A percentile compares a stretch with the other conserved stretches of the same genome.
phyloP scores from a whole-genome alignment of 2,888 invertebrate genomes.

The Antheraea assamensis region DNA sequence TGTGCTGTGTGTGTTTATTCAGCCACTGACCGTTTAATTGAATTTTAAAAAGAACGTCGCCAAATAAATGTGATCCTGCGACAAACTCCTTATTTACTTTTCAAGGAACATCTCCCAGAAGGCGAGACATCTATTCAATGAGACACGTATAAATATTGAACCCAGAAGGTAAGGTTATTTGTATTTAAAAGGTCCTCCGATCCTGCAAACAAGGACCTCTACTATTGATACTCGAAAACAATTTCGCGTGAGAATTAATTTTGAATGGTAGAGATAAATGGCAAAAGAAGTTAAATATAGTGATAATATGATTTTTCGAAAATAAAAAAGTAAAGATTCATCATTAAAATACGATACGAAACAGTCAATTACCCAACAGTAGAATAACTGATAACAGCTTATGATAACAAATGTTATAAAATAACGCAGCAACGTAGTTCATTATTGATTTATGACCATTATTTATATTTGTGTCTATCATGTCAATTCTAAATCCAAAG shows the following conservation, averaged over 20 bases:
- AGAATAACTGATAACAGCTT: no score
- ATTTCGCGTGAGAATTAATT: neutral
- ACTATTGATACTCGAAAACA: constrained; percentile 28
- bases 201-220: constrained; percentile 32
- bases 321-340: no score
- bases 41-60: neutral
- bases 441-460: no score
- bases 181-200: constrained; percentile 51
- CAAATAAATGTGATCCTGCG: neutral
- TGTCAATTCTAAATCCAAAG: no score
- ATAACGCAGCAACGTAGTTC: no score
- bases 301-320: neutral
- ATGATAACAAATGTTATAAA: no score
- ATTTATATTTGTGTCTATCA: no score
- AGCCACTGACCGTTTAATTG: neutral
- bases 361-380: no score
- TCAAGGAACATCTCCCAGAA: constrained; percentile 13
- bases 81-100: constrained; percentile 16
- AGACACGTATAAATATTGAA: constrained; percentile 52
- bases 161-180: constrained; percentile 50
- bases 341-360: no score
- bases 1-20: no score
- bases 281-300: neutral
- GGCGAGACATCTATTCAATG: constrained; percentile 38
- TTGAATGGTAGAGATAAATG: neutral